These are phyloP conservation scores for Boloria euphrosyne DNA, from an alignment of 2,888 invertebrate genomes.

Conservation along the genomic window DNA sequence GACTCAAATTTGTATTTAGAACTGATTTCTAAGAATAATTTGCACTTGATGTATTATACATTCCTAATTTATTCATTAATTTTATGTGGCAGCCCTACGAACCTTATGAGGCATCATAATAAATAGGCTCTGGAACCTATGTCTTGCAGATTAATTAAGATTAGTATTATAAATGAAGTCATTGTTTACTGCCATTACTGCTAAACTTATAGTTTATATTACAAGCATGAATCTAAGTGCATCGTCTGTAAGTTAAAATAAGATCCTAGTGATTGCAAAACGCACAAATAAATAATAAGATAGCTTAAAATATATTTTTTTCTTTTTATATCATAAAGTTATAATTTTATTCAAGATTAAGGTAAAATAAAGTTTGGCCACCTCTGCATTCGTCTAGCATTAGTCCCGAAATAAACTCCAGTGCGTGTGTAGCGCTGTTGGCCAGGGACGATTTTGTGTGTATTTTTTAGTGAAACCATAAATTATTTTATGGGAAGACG, in stretches of 20 bases:
- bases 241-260: slow-evolving; percentile 5
- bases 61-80: neutral
- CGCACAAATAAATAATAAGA: neutral
- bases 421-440: slow-evolving; percentile 47
- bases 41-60: too few species aligned
- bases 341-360: neutral
- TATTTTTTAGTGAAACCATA: slow-evolving; percentile 28
- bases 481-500: slow-evolving; percentile 14
- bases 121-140: slow-evolving; percentile 23
- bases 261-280: slow-evolving; percentile 3
- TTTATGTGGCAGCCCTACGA: neutral
- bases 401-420: slow-evolving; percentile 54
- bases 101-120: slow-evolving; percentile 12
- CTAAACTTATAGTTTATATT: slow-evolving; percentile 19
- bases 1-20: too few species aligned
- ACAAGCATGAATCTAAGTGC: slow-evolving; percentile 12
- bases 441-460: slow-evolving; percentile 52
- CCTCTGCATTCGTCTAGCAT: slow-evolving; percentile 49
- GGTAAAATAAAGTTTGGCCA: slow-evolving; percentile 46
- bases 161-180: slow-evolving; percentile 24
- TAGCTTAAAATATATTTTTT: neutral
- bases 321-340: neutral
- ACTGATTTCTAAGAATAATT: too few species aligned
- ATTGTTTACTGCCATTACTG: slow-evolving; percentile 17
- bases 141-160: slow-evolving; percentile 28